These are phyloP conservation scores for Pelosia muscerda DNA, from an alignment of 2,888 invertebrate genomes.

Conservation along the genomic window DNA sequence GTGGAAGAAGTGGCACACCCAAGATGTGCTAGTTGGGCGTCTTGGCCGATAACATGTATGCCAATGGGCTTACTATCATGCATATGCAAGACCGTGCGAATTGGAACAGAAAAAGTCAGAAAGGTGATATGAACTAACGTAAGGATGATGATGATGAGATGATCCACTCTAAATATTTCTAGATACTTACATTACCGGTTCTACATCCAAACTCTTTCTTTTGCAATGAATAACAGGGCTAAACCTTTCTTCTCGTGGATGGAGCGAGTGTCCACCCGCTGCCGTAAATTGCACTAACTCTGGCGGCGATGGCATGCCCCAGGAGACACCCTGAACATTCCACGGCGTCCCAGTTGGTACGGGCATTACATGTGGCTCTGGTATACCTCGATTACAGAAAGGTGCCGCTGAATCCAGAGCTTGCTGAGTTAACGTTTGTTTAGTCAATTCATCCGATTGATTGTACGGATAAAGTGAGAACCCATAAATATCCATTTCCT, in stretches of 20 bases:
- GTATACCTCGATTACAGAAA: slow-evolving; percentile 54
- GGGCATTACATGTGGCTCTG: slow-evolving; percentile 74
- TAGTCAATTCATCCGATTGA: slow-evolving; percentile 74
- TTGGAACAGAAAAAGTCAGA: no score
- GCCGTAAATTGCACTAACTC: slow-evolving; percentile 82
- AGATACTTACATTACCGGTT: slow-evolving; percentile 83
- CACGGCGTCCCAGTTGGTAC: slow-evolving; percentile 80
- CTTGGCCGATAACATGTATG: no score
- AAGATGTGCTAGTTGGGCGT: no score
- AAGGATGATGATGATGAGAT: no score
- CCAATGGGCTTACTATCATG: no score
- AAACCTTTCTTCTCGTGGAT: slow-evolving; percentile 49
- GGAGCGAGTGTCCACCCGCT: slow-evolving; percentile 5
- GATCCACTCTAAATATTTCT: background rate
- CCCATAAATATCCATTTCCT: slow-evolving; percentile 76
- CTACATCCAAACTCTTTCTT: slow-evolving; percentile 78
- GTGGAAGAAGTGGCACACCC: no score
- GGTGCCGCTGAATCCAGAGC: slow-evolving; percentile 64
- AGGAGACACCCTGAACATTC: slow-evolving; percentile 84
- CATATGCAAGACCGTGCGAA: no score
- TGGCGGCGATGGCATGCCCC: slow-evolving; percentile 81
- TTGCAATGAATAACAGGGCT: slow-evolving; percentile 73
- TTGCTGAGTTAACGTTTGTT: slow-evolving; percentile 78
- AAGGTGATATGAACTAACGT: no score
- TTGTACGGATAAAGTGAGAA: slow-evolving; percentile 71